Evolutionary conservation across 2,797 vertebrate species (phyloP).

Genomic region (Bradypodion pumilum): DNA sequence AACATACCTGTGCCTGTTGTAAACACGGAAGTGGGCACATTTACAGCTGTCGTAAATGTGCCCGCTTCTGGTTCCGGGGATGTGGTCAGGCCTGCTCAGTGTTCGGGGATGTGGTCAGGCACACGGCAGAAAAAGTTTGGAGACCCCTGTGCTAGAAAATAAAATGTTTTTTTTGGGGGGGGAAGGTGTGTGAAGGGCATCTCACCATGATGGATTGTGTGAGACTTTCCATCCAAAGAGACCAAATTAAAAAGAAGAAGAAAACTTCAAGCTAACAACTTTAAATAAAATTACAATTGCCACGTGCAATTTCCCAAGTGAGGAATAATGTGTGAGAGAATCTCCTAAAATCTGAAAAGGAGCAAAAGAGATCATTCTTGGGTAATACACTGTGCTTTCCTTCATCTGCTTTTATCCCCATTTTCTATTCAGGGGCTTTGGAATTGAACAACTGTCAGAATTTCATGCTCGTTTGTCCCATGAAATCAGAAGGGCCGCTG

Average conservation of each 20-base stretch:
- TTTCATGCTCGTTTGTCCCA: constrained; percentile 73
- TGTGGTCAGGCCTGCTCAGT: no score
- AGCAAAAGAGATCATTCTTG: constrained; percentile 37
- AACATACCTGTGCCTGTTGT: no score
- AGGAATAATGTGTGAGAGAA: constrained; percentile 34
- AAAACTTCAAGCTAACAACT: constrained; percentile 76
- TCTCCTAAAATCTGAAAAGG: constrained; percentile 37
- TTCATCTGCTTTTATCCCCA: neutral
- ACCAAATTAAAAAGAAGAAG: constrained; percentile 54
- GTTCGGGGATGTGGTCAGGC: no score
- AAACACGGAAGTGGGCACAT: no score
- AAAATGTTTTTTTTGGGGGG: constrained; percentile 18
- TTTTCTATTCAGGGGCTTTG: constrained; percentile 54
- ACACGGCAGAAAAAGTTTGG: no score
- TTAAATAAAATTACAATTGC: constrained; percentile 75
- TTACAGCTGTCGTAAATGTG: no score
- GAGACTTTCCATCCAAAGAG: constrained; percentile 69
- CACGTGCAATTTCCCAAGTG: constrained; percentile 61
- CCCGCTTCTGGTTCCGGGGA: no score
- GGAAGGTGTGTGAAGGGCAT: no score
- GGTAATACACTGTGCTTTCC: constrained; percentile 34
- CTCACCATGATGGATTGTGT: constrained; percentile 59
- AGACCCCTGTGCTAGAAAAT: no score
- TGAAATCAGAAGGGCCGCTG: constrained; percentile 73
- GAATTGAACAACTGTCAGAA: constrained; percentile 69